These are phyloP conservation scores for Amorpha juglandis DNA, from an alignment of 2,888 invertebrate genomes.

Conservation along the genomic window DNA sequence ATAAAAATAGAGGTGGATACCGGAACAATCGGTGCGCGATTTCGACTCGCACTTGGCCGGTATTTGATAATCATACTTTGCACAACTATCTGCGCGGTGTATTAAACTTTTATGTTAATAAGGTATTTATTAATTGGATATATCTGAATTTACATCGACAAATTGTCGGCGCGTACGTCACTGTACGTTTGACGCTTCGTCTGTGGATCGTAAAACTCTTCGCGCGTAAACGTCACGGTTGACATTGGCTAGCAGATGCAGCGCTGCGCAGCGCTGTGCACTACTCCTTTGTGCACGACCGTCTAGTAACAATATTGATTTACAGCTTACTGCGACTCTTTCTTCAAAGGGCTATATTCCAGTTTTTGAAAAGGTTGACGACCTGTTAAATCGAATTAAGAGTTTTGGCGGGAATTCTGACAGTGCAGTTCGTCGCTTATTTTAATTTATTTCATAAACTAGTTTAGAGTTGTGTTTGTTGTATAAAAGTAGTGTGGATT, in stretches of 20 bases:
- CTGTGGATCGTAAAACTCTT: slow-evolving; percentile 82
- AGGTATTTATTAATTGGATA: too few relatives aligned
- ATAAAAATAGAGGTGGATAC: too few relatives aligned
- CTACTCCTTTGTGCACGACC: slow-evolving; percentile 60
- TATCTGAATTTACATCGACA: not conserved
- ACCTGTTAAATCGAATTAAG: slow-evolving; percentile 34
- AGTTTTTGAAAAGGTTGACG: slow-evolving; percentile 47
- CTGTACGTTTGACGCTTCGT: slow-evolving; percentile 72
- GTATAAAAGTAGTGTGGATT: too few relatives aligned
- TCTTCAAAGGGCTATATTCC: slow-evolving; percentile 40
- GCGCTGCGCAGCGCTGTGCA: slow-evolving; percentile 62
- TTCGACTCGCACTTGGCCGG: too few relatives aligned
- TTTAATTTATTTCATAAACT: too few relatives aligned
- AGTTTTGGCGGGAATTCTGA: too few relatives aligned
- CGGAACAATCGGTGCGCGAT: too few relatives aligned
- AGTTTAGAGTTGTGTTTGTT: too few relatives aligned
- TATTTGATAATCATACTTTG: too few relatives aligned
- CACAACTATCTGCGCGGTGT: too few relatives aligned
- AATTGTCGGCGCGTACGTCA: slow-evolving; percentile 49
- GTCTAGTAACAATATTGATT: slow-evolving; percentile 73
- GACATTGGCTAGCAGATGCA: slow-evolving; percentile 78
- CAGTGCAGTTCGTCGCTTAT: too few relatives aligned
- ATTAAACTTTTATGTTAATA: too few relatives aligned
- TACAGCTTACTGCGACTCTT: slow-evolving; percentile 52
- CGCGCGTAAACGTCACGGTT: slow-evolving; percentile 82